Evolutionary conservation across 1,140 invertebrate genomes (phyloP).

Genomic region (Bombus pascuorum): DNA sequence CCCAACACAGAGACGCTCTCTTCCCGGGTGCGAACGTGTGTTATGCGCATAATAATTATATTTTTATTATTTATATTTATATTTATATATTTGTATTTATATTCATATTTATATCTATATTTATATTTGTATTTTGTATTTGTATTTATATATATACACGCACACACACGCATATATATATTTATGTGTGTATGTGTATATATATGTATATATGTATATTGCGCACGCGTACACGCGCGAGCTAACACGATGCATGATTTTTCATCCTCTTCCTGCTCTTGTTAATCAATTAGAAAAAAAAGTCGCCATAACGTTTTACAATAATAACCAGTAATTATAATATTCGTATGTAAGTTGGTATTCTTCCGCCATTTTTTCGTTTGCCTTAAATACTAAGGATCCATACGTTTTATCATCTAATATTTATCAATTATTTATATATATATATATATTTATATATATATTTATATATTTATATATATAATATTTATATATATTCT

Average conservation of each 20-base stretch:
- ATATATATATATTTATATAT: slow-evolving; percentile 65
- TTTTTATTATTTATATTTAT: slow-evolving; percentile 52
- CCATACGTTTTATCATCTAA: slow-evolving; percentile 77
- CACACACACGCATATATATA: slow-evolving; percentile 15
- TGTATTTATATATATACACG: slow-evolving; percentile 29
- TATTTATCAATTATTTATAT: slow-evolving; percentile 79
- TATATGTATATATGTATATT: slow-evolving; percentile 39
- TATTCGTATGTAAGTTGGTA: slow-evolving; percentile 77
- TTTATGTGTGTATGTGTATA: slow-evolving; percentile 28
- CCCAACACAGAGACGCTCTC: slow-evolving; percentile 49
- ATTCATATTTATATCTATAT: slow-evolving; percentile 40
- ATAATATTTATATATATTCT: slow-evolving; percentile 74
- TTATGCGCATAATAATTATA: slow-evolving; percentile 52
- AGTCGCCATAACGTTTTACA: slow-evolving; percentile 68
- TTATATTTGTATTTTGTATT: slow-evolving; percentile 35
- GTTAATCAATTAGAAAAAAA: slow-evolving; percentile 69
- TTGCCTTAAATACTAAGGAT: slow-evolving; percentile 74
- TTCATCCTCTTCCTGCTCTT: slow-evolving; percentile 13
- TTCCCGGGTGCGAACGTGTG: slow-evolving; percentile 71
- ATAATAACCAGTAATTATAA: slow-evolving; percentile 69
- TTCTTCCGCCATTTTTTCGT: slow-evolving; percentile 66
- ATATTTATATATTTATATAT: slow-evolving; percentile 73
- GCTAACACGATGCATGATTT: slow-evolving; percentile 27
- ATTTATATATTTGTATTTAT: slow-evolving; percentile 45
- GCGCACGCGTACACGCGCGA: slow-evolving; percentile 23